Evolutionary conservation across 2,888 invertebrate genomes (phyloP), one percentile per base, ranked within the genome.

Genomic region (Chironomus riparius): DNA sequence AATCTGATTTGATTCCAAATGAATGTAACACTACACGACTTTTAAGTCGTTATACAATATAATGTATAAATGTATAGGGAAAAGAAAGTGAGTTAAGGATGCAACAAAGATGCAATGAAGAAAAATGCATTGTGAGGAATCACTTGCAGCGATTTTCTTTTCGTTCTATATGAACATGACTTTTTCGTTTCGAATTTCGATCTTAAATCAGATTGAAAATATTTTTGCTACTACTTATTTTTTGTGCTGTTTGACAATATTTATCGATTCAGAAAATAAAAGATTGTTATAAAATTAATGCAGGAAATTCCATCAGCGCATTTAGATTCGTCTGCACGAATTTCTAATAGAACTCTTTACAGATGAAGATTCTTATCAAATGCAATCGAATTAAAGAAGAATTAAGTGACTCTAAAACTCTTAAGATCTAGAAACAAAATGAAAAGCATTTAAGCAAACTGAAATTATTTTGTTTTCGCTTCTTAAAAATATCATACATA

Each of bases 21-120:
- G 48, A 71, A 71, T 71, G 71, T 71, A 71, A 71, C 24, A 48
- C 71, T 22, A 71, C 56, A 56, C 71, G 56, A 71, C 71, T 71
- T 24, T 71, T 71, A 71, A n/a, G 50, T 71, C 71, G 56, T 24
- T 48, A 71, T 71, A 22, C 15, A 56, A 15, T 56, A 12, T 38
- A 56, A 56, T 56, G 56, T 50, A 15, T n/a, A 50, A 50, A 13
- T 13, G 15, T n/a, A n/a, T n/a, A n/a, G 56, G 4, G 18, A 3
- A 18, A 56, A 56, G 56, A 56, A 56, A 56, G n/a, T n/a, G 15
- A 56, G n/a, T n/a, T 56, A 56, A 56, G 56, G n/a, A 56, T n/a
- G 56, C 18, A 18, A 15, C n/a, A 15, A 56, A 56, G 56, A 10
- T 38, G 38, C 38, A 38, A 38, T 38, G 38, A 38, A 38, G 38